These are phyloP conservation scores for Drosophila seguyi DNA, from an alignment of 1,140 invertebrate genomes.

Conservation along the genomic window DNA sequence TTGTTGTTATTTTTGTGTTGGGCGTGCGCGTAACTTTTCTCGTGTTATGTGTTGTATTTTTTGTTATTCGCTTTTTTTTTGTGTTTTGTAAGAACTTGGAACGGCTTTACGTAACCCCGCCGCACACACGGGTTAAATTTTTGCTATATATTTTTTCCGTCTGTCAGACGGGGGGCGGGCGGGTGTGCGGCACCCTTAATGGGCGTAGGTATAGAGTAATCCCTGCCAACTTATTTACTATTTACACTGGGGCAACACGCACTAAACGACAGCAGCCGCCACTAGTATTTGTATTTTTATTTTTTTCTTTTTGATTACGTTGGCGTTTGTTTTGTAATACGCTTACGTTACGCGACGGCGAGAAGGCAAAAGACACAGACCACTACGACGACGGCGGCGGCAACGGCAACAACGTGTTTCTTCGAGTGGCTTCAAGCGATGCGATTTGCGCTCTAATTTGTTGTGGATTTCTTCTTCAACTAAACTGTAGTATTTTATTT, in stretches of 20 bases:
- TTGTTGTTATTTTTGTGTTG: slow-evolving; percentile 46
- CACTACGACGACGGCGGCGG: background rate
- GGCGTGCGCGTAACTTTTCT: slow-evolving; percentile 69
- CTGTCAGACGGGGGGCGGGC: background rate
- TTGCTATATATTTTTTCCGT: slow-evolving; percentile 36
- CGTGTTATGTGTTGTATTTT: slow-evolving; percentile 51
- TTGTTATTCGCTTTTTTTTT: slow-evolving; percentile 39
- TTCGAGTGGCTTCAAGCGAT: slow-evolving; percentile 45
- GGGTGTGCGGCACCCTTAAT: slow-evolving; percentile 34
- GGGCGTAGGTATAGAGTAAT: slow-evolving; percentile 13
- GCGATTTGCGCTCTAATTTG: slow-evolving; percentile 46
- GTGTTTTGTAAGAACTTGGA: slow-evolving; percentile 79
- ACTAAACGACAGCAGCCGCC: slow-evolving; percentile 2
- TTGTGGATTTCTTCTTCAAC: slow-evolving; percentile 9
- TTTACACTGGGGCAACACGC: slow-evolving; percentile 19
- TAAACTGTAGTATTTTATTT: slow-evolving; percentile 5
- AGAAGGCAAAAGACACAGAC: slow-evolving; percentile 16
- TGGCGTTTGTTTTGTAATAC: slow-evolving; percentile 74
- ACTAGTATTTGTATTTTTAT: slow-evolving; percentile 29
- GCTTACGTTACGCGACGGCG: slow-evolving; percentile 75
- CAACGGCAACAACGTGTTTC: slow-evolving; percentile 54
- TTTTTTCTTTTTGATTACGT: slow-evolving; percentile 37
- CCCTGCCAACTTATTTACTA: slow-evolving; percentile 32
- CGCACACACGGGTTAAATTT: slow-evolving; percentile 62
- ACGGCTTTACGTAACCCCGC: slow-evolving; percentile 76